These are phyloP conservation scores for Natrix natrix DNA, from an alignment of 2,797 vertebrate genomes.

Conservation along the genomic window DNA sequence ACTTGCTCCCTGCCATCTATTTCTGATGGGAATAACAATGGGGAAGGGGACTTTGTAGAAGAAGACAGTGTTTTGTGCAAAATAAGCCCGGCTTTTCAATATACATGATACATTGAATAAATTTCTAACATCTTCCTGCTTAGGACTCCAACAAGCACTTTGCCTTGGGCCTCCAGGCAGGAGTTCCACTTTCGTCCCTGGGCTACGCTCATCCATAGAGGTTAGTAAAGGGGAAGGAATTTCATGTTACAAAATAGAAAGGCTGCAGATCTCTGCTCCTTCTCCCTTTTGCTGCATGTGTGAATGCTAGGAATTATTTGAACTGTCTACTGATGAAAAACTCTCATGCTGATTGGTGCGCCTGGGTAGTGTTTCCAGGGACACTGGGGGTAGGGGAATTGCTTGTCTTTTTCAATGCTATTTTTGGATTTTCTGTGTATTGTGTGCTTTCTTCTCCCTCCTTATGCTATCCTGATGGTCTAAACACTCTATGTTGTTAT, in stretches of 20 bases:
- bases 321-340: background rate
- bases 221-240: background rate
- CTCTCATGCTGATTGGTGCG: background rate
- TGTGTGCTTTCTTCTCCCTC: background rate
- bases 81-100: background rate
- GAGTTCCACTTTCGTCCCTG: background rate
- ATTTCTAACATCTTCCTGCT: background rate
- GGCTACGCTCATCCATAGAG: background rate
- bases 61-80: background rate
- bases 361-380: background rate
- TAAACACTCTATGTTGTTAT: background rate
- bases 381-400: background rate
- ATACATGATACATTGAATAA: background rate
- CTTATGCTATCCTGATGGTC: background rate
- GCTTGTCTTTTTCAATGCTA: background rate
- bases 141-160: background rate
- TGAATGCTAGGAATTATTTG: background rate
- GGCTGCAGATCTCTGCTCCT: background rate
- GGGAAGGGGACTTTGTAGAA: background rate
- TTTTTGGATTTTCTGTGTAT: background rate
- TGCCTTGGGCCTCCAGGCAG: too few relatives aligned
- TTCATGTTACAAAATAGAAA: background rate
- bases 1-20: background rate
- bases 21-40: background rate
- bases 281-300: background rate